Conservation (phyloP, 1,140 invertebrate species). For the Panagrolaimus sp. region DNA sequence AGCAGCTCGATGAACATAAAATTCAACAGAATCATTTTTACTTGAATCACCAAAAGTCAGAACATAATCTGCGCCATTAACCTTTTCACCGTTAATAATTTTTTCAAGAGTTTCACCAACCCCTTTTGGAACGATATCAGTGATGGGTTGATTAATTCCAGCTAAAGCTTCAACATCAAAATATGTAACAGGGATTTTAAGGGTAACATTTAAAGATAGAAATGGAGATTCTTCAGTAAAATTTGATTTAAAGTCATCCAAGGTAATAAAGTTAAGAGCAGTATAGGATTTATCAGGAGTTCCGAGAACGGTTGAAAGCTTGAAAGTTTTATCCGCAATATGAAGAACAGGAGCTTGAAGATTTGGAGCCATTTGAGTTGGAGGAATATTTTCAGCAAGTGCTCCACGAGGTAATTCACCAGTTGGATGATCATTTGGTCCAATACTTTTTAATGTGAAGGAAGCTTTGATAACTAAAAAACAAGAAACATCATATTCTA, state of each 20-base stretch:
- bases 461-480: not conserved
- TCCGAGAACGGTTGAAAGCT: not conserved
- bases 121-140: not conserved
- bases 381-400: conserved; percentile 10
- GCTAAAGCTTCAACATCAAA: not conserved
- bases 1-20: conserved; percentile 11
- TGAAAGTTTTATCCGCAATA: not conserved
- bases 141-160: not conserved
- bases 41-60: conserved; percentile 7
- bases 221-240: not conserved
- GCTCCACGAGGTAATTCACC: conserved; percentile 3
- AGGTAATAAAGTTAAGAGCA: not conserved
- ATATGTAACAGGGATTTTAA: not conserved
- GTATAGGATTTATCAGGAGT: not conserved
- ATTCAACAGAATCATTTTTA: conserved; percentile 20
- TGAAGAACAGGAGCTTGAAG: not conserved
- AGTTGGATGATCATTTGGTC: not conserved
- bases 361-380: not conserved
- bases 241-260: not conserved
- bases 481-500: not conserved
- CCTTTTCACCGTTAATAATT: conserved; percentile 5
- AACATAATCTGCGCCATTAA: not conserved
- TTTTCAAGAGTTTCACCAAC: conserved; percentile 7
- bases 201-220: not conserved
- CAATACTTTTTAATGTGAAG: not conserved